Percentiles rank a stretch among this genome's conserved stretches.
Conservation (phyloP, 2,797 vertebrate genomes). For the Siniperca obscura region DNA sequence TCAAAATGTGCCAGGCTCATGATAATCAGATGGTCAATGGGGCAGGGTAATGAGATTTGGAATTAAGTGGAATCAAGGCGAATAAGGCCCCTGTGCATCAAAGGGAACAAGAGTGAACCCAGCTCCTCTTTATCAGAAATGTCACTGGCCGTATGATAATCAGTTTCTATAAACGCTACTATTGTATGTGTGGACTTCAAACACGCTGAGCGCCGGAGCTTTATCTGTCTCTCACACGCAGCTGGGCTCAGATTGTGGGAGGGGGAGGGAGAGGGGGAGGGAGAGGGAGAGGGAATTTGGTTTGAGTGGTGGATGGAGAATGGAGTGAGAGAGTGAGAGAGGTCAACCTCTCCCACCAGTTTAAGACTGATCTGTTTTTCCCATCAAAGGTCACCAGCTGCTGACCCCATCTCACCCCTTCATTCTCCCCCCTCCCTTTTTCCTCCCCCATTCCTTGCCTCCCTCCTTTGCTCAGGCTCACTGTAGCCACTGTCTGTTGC, state of each 20-base stretch:
- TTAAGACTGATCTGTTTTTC: conserved; percentile 83
- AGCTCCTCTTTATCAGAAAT: conserved; percentile 61
- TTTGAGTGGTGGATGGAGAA: conserved; percentile 61
- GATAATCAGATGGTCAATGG: conserved; percentile 68
- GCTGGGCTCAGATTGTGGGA: conserved; percentile 70
- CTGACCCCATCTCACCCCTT: conserved; percentile 79
- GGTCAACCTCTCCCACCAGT: conserved; percentile 78
- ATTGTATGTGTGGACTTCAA: conserved; percentile 75
- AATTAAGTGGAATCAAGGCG: conserved; percentile 70
- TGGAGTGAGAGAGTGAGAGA: conserved; percentile 64
- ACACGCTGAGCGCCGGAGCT: conserved; percentile 42
- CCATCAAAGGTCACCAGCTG: conserved; percentile 87
- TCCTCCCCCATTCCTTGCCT: conserved; percentile 39
- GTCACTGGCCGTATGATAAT: conserved; percentile 65
- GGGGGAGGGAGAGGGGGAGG: conserved; percentile 3
- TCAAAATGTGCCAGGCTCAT: conserved; percentile 62
- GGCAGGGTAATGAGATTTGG: conserved; percentile 72
- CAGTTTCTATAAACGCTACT: conserved; percentile 72
- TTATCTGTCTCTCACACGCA: conserved; percentile 68
- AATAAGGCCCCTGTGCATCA: conserved; percentile 62
- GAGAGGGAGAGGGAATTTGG: conserved; percentile 44
- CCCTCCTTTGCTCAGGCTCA: conserved; percentile 50
- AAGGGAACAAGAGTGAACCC: conserved; percentile 57
- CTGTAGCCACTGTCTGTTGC: conserved; percentile 78
- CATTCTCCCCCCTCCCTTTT: conserved; percentile 13